These are phyloP conservation scores for Chymomyza costata DNA, from an alignment of 1,140 invertebrate genomes.

Conservation along the genomic window DNA sequence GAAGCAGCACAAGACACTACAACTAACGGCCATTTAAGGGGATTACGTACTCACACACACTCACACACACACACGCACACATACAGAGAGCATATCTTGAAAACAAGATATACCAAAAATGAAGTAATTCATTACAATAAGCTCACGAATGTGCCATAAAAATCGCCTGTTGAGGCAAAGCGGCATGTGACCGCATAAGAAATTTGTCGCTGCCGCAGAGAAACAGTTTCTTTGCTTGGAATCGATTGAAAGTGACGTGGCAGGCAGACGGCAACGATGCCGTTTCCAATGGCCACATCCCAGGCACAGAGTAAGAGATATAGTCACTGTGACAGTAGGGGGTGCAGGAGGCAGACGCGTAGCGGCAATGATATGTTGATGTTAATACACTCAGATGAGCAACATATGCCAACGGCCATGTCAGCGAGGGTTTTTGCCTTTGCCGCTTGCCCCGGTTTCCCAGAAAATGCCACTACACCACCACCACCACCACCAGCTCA, in stretches of 20 bases:
- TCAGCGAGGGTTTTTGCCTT: too few species aligned
- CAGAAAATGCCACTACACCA: too few species aligned
- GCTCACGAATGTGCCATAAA: conserved; percentile 75
- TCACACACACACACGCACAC: neutral
- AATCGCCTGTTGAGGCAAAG: conserved; percentile 39
- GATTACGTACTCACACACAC: conserved; percentile 34
- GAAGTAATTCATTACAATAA: conserved; percentile 75
- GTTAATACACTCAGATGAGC: conserved; percentile 25
- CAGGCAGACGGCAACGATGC: neutral
- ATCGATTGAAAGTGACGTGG: neutral
- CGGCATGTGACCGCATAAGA: neutral
- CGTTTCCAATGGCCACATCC: conserved; percentile 31
- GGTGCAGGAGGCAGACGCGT: conserved; percentile 10
- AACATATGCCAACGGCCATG: conserved; percentile 10
- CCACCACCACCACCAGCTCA: too few species aligned
- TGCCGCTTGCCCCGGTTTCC: too few species aligned
- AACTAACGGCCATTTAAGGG: conserved; percentile 37
- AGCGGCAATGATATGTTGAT: conserved; percentile 3
- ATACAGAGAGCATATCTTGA: neutral
- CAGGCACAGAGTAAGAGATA: too few species aligned
- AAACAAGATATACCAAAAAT: conserved; percentile 31
- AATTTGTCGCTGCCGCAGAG: conserved; percentile 1
- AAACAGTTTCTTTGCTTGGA: neutral
- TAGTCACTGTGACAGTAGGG: too few species aligned
- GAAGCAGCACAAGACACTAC: conserved; percentile 5